Evolutionary conservation across 2,888 invertebrate genomes (phyloP), one percentile per base, ranked within the genome.

Genomic region (Hermaeophaga mercurialis): DNA sequence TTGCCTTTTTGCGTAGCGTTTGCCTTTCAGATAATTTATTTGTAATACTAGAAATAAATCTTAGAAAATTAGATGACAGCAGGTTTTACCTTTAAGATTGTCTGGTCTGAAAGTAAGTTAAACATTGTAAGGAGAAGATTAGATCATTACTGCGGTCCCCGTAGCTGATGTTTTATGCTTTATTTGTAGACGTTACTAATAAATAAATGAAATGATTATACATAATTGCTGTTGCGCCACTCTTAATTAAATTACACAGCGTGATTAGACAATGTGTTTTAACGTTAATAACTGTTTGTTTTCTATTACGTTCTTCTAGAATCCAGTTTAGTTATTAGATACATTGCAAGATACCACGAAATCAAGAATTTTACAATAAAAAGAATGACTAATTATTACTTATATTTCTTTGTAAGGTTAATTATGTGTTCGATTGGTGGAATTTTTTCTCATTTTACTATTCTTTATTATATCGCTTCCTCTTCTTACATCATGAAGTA

Each of bases 41-140:
- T 28, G 28, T 28, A 28, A 28, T 28, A 28, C 28, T 7, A n/a
- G 7, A 28, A 28, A 28, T 28, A 28, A 28, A 28, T 28, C 28
- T 28, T 28, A 28, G 28, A 28, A 33, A 33, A 33, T 33, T 33
- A 14, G 33, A 33, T 33, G 14, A 33, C 12, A 33, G 33, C 33
- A 33, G 33, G 33, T 14, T 12, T 33, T 33, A 14, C 33, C 3
- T 33, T 14, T 5, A 33, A 33, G 33, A 33, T 33, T 33, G 9
- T 33, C 33, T 33, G 11, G 33, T 12, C 33, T 33, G 28, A 28
- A 28, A 28, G 28, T 28, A 33, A 33, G 12, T 2, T 33, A 12
- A 33, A 33, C 11, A 14, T 5, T 33, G 11, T 11, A 12, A 33
- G 14, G 9, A 33, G 33, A 33, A 33, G 33, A 28, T 28, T 28